These are phyloP conservation scores for Hanleya hanleyi DNA, from an alignment of 2,888 invertebrate species.

Conservation along the genomic window DNA sequence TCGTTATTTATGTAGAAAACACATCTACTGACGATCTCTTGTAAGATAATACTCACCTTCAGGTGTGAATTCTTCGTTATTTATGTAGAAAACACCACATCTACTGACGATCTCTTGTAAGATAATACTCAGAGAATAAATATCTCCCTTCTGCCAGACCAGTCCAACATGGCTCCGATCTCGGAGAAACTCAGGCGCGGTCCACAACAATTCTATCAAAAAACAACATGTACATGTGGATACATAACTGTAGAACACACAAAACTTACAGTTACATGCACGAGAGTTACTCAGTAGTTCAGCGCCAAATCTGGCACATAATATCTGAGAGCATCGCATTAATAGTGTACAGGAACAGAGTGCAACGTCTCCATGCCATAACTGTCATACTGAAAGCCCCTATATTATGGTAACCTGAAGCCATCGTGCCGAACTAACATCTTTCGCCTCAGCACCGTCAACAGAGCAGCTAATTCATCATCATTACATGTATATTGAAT, in stretches of 20 bases:
- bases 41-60: background rate
- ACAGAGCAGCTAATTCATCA: no score
- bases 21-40: no score
- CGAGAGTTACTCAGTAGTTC: no score
- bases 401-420: no score
- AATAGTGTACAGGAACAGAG: no score
- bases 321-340: no score
- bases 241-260: background rate
- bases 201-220: constrained; percentile 80
- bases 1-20: background rate
- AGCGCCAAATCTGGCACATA: no score
- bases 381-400: no score
- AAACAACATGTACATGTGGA: background rate
- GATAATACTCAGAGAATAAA: constrained; percentile 90
- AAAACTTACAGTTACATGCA: background rate
- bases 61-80: background rate
- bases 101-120: constrained; percentile 85
- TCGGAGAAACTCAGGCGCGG: constrained; percentile 86
- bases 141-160: constrained; percentile 67
- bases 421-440: no score
- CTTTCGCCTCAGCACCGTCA: no score
- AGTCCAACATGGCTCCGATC: background rate
- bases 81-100: constrained; percentile 41
- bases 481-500: no score
- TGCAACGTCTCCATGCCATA: no score